Percentiles rank a stretch among this genome's conserved stretches.
phyloP scores from a whole-genome alignment of 2,113 vertebrate genomes.

The Passer montanus region DNA sequence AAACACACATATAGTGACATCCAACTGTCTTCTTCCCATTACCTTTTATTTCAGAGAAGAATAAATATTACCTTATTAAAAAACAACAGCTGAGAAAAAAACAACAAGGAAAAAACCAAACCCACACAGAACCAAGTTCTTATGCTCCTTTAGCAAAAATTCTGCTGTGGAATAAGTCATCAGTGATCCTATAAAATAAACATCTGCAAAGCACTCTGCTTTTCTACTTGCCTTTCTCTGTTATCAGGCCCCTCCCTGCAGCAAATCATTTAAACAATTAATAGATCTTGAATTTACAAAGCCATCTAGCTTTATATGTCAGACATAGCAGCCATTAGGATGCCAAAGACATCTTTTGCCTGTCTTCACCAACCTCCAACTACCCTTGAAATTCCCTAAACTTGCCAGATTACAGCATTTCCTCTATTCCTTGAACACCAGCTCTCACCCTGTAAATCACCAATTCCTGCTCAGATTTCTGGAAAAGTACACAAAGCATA shows the following conservation, averaged over 20 bases:
- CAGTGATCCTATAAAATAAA: not conserved
- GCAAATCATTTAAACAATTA: not conserved
- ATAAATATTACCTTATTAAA: not conserved
- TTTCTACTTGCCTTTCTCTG: not conserved
- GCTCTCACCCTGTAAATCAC: not conserved
- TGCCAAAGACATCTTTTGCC: not conserved
- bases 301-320: not conserved
- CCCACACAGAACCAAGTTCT: not conserved
- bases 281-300: not conserved
- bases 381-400: not conserved
- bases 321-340: not conserved
- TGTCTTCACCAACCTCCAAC: not conserved
- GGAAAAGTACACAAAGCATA: not conserved
- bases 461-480: not conserved
- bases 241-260: not conserved
- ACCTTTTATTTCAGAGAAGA: not conserved
- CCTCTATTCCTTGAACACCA: not conserved
- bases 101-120: rapidly evolving
- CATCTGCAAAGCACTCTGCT: not conserved
- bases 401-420: not conserved
- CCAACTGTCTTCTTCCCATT: not conserved
- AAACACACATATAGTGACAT: not conserved
- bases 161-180: not conserved
- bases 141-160: not conserved
- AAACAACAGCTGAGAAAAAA: not conserved